These are phyloP conservation scores for Cheilosia urbana DNA, from an alignment of 2,888 invertebrate genomes.

Conservation along the genomic window DNA sequence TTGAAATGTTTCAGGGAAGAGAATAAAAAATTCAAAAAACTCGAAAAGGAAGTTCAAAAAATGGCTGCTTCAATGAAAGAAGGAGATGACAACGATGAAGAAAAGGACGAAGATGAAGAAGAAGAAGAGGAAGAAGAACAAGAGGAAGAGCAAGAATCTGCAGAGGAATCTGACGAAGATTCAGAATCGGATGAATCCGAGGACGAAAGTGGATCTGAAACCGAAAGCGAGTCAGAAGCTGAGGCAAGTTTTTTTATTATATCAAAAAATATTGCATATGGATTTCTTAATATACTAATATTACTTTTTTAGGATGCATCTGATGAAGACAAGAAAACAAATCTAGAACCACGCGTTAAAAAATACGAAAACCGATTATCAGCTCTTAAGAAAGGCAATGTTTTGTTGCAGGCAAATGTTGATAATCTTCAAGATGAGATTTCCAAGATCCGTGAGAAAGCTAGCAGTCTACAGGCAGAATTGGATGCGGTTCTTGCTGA, in stretches of 20 bases:
- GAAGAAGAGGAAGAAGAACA: conserved; percentile 83
- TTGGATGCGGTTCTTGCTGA: conserved; percentile 94
- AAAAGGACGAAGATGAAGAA: conserved; percentile 86
- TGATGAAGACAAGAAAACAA: conserved; percentile 87
- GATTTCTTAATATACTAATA: neutral
- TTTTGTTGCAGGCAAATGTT: conserved; percentile 93
- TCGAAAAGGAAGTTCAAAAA: conserved; percentile 95
- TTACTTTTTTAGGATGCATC: conserved; percentile 86
- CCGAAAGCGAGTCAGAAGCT: conserved; percentile 80
- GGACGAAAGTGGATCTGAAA: conserved; percentile 87
- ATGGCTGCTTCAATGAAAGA: conserved; percentile 95
- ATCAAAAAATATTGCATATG: neutral
- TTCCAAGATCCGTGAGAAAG: conserved; percentile 92
- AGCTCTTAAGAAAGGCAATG: conserved; percentile 94
- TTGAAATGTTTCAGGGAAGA: conserved; percentile 86
- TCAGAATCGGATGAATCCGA: conserved; percentile 84
- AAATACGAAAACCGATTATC: conserved; percentile 91
- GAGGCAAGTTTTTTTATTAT: conserved; percentile 76
- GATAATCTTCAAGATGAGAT: conserved; percentile 94
- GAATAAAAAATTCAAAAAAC: conserved; percentile 91
- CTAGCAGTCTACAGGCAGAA: conserved; percentile 91
- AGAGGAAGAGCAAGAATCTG: conserved; percentile 82
- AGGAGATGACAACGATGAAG: conserved; percentile 89
- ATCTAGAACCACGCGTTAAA: conserved; percentile 87
- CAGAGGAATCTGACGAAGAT: conserved; percentile 81